Percentiles rank a stretch among this genome's conserved stretches.
phyloP scores from a whole-genome alignment of 2,888 invertebrate genomes.

The Tuta absoluta region DNA sequence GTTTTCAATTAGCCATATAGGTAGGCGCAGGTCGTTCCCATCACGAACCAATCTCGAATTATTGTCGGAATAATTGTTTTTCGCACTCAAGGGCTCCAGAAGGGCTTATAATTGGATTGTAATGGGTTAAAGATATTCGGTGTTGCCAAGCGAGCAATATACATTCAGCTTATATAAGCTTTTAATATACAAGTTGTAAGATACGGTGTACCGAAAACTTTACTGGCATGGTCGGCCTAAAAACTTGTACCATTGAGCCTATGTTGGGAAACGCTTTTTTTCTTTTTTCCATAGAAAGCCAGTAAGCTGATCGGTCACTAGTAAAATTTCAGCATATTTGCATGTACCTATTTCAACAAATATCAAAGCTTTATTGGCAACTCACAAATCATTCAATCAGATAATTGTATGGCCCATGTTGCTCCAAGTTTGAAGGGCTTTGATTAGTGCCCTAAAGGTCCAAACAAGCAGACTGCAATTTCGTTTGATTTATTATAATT shows the following conservation, averaged over 20 bases:
- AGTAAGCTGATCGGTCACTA: too few species aligned
- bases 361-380: too few species aligned
- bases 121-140: neutral
- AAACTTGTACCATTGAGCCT: too few species aligned
- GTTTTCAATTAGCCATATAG: slow-evolving; percentile 14
- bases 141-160: slow-evolving; percentile 2
- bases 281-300: too few species aligned
- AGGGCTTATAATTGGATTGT: slow-evolving; percentile 22
- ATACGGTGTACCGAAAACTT: too few species aligned
- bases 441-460: slow-evolving; percentile 16
- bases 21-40: slow-evolving; percentile 16
- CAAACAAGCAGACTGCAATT: slow-evolving; percentile 1
- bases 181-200: too few species aligned
- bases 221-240: too few species aligned
- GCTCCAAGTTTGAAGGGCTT: too few species aligned
- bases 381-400: neutral
- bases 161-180: neutral
- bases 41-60: slow-evolving; percentile 27
- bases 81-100: slow-evolving; percentile 26
- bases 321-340: too few species aligned
- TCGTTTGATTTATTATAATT: slow-evolving; percentile 10
- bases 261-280: too few species aligned
- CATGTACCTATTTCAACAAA: too few species aligned
- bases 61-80: slow-evolving; percentile 29
- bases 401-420: too few species aligned